Percentiles rank a stretch among this genome's conserved stretches.
phyloP scores from a whole-genome alignment of 2,113 vertebrate species.

The Brachypteracias leptosomus region DNA sequence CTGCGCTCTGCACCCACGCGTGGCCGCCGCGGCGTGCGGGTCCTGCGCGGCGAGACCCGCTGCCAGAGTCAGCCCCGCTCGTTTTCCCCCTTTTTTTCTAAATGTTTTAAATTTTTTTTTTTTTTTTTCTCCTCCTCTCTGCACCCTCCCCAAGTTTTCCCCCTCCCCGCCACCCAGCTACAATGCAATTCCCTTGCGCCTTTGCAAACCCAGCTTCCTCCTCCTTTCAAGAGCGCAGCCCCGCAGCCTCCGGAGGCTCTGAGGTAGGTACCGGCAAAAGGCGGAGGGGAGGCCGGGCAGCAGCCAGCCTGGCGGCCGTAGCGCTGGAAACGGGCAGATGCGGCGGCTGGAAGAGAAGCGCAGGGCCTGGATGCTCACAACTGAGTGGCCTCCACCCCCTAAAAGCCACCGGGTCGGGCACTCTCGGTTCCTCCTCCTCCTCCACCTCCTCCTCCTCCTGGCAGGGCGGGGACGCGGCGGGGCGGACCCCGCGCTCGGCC shows the following conservation, averaged over 20 bases:
- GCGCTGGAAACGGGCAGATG: background rate
- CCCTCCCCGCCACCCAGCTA: constrained; percentile 49
- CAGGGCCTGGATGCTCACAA: background rate
- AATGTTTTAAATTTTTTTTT: background rate
- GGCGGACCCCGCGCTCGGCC: constrained; percentile 33
- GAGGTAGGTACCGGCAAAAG: constrained; percentile 16
- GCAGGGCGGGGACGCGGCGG: constrained; percentile 27
- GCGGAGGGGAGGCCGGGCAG: background rate
- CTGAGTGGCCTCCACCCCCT: constrained; percentile 29
- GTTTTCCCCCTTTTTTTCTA: no score
- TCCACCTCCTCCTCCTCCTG: no score
- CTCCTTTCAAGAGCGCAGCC: constrained; percentile 15
- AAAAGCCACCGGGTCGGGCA: constrained; percentile 65
- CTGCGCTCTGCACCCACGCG: constrained; percentile 41
- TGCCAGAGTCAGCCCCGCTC: background rate
- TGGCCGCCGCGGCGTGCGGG: constrained; percentile 38
- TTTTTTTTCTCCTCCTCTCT: background rate
- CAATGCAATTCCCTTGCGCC: constrained; percentile 10
- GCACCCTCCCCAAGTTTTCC: background rate
- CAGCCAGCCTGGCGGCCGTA: background rate
- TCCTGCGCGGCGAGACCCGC: constrained; percentile 10
- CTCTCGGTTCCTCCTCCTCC: constrained; percentile 14
- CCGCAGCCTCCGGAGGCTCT: constrained; percentile 19
- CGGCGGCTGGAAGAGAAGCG: background rate
- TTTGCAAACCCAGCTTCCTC: background rate